phyloP scores from a whole-genome alignment of 2,797 vertebrate species.

The Rhinoraja longicauda region DNA sequence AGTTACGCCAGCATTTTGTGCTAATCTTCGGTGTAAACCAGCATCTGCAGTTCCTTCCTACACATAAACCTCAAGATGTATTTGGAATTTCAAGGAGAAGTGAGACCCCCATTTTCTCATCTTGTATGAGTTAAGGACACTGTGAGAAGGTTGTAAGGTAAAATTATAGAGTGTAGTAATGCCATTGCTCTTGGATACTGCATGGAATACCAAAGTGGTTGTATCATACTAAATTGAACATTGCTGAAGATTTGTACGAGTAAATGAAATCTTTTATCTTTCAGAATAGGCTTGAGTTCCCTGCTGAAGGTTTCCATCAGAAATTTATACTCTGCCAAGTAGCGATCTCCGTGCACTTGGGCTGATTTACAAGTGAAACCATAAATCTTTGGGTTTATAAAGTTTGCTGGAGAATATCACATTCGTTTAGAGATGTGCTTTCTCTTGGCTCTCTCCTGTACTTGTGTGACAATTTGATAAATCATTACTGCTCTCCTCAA shows the following conservation, averaged over 20 bases:
- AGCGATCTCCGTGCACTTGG: not conserved
- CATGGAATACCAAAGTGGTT: not conserved
- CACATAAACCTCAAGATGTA: not conserved
- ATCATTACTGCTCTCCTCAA: slow-evolving; percentile 21
- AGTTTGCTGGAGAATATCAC: slow-evolving; percentile 27
- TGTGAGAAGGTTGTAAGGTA: not conserved
- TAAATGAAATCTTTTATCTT: slow-evolving; percentile 4
- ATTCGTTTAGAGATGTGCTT: slow-evolving; percentile 6
- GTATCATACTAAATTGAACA: not conserved
- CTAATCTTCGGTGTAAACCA: no score
- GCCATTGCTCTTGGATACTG: not conserved
- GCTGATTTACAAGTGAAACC: slow-evolving; percentile 30
- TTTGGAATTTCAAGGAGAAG: not conserved
- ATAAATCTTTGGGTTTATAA: slow-evolving; percentile 28
- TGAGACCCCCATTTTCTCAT: not conserved
- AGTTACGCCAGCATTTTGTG: no score
- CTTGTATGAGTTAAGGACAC: not conserved
- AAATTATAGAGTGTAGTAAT: not conserved
- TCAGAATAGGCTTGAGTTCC: not conserved
- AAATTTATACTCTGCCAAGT: slow-evolving; percentile 24
- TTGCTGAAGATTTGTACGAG: not conserved
- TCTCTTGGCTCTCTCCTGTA: slow-evolving; percentile 9
- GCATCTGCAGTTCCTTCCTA: no score
- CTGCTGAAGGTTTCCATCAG: not conserved
- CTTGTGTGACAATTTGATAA: slow-evolving; percentile 22